phyloP scores from a whole-genome alignment of 2,113 vertebrate genomes.

The Sebastes fasciatus region DNA sequence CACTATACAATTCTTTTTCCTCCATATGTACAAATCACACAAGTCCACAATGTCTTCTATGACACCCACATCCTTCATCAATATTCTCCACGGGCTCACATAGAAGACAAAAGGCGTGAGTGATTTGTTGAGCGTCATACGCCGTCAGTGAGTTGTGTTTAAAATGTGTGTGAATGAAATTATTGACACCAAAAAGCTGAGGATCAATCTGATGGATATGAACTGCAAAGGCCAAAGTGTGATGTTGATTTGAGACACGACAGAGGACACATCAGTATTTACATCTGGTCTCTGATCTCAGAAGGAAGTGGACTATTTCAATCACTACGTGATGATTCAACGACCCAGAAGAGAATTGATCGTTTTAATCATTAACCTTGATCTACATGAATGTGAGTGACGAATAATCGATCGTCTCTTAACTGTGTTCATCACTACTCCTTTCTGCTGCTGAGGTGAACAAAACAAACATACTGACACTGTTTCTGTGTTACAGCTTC shows the following conservation, averaged over 20 bases:
- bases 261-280: not conserved
- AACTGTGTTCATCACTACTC: not conserved
- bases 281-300: not conserved
- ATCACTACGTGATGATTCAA: not conserved
- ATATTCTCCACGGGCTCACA: not conserved
- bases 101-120: no score
- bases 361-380: constrained; percentile 3
- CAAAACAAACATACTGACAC: not conserved
- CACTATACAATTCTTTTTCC: no score
- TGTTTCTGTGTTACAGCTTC: not conserved
- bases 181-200: not conserved
- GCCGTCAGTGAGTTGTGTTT: no score
- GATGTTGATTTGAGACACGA: not conserved
- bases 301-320: not conserved
- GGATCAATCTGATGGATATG: not conserved
- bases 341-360: constrained; percentile 4
- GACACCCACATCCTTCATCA: not conserved
- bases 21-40: not conserved
- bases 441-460: not conserved
- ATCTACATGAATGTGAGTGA: not conserved
- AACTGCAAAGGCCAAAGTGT: not conserved
- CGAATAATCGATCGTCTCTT: not conserved
- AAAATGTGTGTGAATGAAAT: not conserved
- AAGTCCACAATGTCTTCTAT: not conserved
- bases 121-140: no score